Conservation (phyloP, 2,113 vertebrate species). For the Nicator chloris region DNA sequence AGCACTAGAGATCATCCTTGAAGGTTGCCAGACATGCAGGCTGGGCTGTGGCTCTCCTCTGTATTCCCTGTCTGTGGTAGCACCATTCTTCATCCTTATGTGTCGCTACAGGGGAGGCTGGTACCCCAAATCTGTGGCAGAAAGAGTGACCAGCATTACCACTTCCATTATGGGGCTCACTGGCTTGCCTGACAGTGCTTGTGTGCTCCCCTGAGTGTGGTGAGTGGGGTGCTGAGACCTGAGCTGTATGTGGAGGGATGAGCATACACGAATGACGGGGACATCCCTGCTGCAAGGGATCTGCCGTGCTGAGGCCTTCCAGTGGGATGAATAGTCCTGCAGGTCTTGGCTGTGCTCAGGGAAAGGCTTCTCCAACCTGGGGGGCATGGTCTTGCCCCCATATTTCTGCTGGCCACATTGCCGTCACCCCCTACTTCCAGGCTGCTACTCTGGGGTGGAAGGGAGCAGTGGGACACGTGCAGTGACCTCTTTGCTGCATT, state of each 20-base stretch:
- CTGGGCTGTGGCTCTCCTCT: background rate
- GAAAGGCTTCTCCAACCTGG: background rate
- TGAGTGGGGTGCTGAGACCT: background rate
- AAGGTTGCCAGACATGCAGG: background rate
- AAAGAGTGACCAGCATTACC: background rate
- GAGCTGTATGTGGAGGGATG: rapidly evolving
- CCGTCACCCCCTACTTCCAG: background rate
- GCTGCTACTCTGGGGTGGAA: rapidly evolving
- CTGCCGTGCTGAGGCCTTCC: background rate
- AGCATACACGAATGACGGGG: background rate
- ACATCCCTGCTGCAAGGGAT: background rate
- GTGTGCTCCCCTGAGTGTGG: background rate
- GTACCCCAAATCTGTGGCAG: rapidly evolving
- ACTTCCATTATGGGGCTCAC: background rate
- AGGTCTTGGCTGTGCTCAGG: background rate
- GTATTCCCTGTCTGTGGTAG: background rate
- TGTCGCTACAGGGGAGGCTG: rapidly evolving
- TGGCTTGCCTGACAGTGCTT: background rate
- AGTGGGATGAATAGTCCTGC: background rate
- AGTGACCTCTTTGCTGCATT: background rate
- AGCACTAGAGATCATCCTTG: background rate
- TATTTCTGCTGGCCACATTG: background rate
- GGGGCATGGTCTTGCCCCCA: background rate
- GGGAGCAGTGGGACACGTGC: rapidly evolving
- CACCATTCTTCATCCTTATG: background rate